Evolutionary conservation across 2,797 vertebrate species (phyloP).

Genomic region (Sebastes nivosus): DNA sequence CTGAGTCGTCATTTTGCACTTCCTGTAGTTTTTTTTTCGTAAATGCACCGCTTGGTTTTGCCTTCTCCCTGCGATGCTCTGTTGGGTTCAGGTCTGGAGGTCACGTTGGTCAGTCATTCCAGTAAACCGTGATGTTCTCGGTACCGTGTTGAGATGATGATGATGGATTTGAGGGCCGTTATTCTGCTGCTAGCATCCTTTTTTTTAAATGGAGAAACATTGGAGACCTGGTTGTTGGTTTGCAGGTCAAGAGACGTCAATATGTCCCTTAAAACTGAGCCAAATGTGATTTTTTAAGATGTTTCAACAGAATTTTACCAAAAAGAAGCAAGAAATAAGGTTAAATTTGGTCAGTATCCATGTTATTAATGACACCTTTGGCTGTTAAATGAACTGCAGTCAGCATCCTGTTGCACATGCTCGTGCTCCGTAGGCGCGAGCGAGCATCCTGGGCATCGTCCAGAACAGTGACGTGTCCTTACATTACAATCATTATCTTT

Average conservation of each 20-base stretch:
- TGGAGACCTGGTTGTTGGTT: too few relatives aligned
- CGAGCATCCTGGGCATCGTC: too few relatives aligned
- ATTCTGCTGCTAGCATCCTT: neutral
- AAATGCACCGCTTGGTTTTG: neutral
- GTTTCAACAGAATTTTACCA: too few relatives aligned
- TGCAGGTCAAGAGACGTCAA: too few relatives aligned
- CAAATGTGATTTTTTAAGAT: neutral
- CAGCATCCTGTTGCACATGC: too few relatives aligned
- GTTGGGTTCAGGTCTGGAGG: neutral
- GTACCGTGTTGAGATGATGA: neutral
- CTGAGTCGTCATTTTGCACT: neutral
- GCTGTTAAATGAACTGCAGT: too few relatives aligned
- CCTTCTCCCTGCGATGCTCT: neutral
- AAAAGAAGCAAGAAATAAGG: too few relatives aligned
- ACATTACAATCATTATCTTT: too few relatives aligned
- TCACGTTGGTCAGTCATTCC: neutral
- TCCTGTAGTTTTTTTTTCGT: neutral
- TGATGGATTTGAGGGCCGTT: neutral
- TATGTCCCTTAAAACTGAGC: neutral
- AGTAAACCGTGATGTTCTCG: neutral
- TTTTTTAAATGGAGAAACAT: neutral
- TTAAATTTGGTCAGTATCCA: rapidly evolving
- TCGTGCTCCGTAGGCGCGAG: too few relatives aligned
- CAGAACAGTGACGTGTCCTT: too few relatives aligned
- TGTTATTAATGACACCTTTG: neutral